Conservation (phyloP, 2,797 vertebrate species). For the Onychomys arenicola region DNA sequence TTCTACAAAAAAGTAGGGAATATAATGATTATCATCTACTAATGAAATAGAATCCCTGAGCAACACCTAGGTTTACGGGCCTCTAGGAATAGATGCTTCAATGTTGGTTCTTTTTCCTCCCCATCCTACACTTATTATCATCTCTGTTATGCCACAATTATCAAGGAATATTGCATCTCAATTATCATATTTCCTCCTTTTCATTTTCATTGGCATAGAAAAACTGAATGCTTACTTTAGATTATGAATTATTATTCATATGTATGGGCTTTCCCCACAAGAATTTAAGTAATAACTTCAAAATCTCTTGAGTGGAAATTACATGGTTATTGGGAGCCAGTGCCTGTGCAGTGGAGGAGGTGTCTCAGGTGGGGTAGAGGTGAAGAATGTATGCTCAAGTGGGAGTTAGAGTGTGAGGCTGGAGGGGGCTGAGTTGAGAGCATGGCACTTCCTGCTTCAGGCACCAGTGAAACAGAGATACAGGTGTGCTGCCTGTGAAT, state of each 20-base stretch:
- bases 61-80: not conserved
- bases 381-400: not conserved
- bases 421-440: conserved; percentile 4
- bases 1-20: not conserved
- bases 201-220: conserved; percentile 60
- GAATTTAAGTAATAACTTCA: conserved; percentile 72
- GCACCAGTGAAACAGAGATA: not conserved
- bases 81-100: conserved; percentile 4
- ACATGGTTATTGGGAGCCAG: conserved; percentile 31
- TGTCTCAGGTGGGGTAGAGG: not conserved
- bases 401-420: not conserved
- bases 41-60: not conserved
- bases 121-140: not conserved
- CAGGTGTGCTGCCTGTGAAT: not conserved
- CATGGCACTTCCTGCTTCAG: not conserved
- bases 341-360: not conserved
- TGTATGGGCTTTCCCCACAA: not conserved
- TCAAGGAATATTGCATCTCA: conserved; percentile 32
- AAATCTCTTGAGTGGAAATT: conserved; percentile 53
- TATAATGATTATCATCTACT: not conserved
- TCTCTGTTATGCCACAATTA: conserved; percentile 57
- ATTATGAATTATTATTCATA: conserved; percentile 13
- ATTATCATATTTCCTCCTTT: conserved; percentile 60
- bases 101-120: not conserved
- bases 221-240: conserved; percentile 63